phyloP scores from a whole-genome alignment of 2,888 invertebrate species.

The Drosophila siamana region DNA sequence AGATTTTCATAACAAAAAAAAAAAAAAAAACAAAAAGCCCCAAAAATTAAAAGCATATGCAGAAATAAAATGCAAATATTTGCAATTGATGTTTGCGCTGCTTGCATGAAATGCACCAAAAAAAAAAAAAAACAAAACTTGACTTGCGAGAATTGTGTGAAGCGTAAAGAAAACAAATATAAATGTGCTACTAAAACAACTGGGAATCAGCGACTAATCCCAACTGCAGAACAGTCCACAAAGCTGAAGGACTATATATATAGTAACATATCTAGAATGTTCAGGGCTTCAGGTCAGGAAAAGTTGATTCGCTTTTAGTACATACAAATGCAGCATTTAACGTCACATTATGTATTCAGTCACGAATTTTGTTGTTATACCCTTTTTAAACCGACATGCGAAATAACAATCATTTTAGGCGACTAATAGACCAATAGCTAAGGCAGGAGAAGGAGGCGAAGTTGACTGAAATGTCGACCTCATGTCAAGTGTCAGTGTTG shows the following conservation, averaged over 20 bases:
- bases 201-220: not conserved
- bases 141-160: no score
- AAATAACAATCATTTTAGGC: constrained; percentile 2
- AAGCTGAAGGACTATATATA: not conserved
- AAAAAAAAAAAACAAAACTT: not conserved
- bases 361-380: not conserved
- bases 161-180: no score
- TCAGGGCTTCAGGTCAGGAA: not conserved
- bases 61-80: not conserved
- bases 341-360: not conserved
- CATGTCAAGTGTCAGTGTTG: constrained; percentile 31
- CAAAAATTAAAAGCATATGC: not conserved
- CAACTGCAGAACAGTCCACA: not conserved
- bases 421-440: not conserved
- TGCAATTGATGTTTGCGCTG: not conserved
- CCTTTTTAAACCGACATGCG: not conserved
- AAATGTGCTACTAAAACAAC: not conserved
- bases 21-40: not conserved
- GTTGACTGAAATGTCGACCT: constrained; percentile 4
- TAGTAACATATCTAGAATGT: not conserved
- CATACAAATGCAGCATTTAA: not conserved
- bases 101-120: no score
- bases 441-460: not conserved
- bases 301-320: not conserved
- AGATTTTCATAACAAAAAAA: not conserved